These are phyloP conservation scores for Ptychochromis oligacanthus DNA, from an alignment of 2,113 vertebrate genomes.

Conservation along the genomic window DNA sequence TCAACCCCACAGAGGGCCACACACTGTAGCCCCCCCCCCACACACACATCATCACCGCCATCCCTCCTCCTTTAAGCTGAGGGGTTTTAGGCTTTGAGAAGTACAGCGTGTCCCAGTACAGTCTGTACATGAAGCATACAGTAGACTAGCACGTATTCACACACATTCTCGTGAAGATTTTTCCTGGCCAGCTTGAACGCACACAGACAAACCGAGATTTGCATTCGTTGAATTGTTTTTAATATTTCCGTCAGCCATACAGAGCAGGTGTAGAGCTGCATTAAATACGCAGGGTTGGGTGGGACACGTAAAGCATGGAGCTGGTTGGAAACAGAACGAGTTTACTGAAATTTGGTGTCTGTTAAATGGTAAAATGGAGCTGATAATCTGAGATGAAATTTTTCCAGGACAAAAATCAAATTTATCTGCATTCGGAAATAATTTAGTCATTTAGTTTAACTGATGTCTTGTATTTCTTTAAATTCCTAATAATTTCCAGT, in stretches of 20 bases:
- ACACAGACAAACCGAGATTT: background rate
- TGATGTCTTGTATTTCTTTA: background rate
- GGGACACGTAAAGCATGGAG: background rate
- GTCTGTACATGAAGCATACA: slow-evolving; percentile 22
- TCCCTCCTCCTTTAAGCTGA: slow-evolving; percentile 21
- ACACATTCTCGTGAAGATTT: background rate
- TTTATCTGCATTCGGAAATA: background rate
- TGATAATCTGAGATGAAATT: background rate
- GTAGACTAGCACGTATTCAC: background rate
- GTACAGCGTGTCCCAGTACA: slow-evolving; percentile 56
- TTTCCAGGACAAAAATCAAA: background rate
- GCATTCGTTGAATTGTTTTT: slow-evolving; percentile 12
- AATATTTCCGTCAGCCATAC: background rate
- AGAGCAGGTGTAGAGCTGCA: slow-evolving; percentile 24
- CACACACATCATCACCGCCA: background rate
- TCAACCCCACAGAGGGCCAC: slow-evolving; percentile 25
- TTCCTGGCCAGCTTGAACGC: background rate
- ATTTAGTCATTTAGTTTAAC: background rate
- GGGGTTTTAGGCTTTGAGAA: slow-evolving; percentile 29
- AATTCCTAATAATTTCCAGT: background rate
- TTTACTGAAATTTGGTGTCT: background rate
- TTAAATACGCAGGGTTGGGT: background rate
- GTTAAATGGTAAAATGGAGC: background rate
- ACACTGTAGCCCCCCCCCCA: background rate
- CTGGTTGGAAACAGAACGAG: background rate